Evolutionary conservation across 2,797 vertebrate genomes (phyloP).

Genomic region (Syncerus caffer): DNA sequence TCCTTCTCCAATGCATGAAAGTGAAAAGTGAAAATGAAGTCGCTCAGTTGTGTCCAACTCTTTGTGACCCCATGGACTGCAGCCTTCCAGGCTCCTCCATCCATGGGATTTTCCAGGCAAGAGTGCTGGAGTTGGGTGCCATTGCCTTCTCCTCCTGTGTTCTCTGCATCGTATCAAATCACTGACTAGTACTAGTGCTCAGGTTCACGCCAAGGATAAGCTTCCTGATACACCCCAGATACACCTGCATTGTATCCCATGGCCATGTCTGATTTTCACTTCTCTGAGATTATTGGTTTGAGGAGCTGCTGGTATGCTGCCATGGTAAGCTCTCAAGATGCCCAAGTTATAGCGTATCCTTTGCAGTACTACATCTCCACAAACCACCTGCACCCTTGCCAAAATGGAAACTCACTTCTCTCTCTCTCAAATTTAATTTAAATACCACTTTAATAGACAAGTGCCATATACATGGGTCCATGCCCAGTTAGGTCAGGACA

Average conservation of each 20-base stretch:
- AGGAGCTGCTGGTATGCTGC: neutral
- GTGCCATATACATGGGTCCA: neutral
- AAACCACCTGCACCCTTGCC: neutral
- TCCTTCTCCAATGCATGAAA: neutral
- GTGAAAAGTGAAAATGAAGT: neutral
- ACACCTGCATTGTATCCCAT: neutral
- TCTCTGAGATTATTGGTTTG: neutral
- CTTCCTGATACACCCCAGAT: neutral
- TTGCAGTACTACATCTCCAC: neutral
- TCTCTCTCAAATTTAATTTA: neutral
- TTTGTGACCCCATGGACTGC: neutral
- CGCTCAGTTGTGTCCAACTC: accelerated
- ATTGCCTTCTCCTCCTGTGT: neutral
- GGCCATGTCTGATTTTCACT: neutral
- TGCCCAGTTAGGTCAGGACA: neutral
- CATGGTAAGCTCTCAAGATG: neutral
- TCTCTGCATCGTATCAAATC: neutral
- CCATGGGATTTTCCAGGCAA: neutral
- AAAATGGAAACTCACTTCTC: neutral
- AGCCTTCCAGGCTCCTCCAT: neutral
- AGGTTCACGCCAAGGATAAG: neutral
- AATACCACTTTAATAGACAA: neutral
- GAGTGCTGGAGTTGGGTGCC: accelerated
- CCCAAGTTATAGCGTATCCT: neutral
- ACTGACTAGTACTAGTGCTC: neutral